Conservation (phyloP, 2,888 invertebrate species). For the Elysia crispata region DNA sequence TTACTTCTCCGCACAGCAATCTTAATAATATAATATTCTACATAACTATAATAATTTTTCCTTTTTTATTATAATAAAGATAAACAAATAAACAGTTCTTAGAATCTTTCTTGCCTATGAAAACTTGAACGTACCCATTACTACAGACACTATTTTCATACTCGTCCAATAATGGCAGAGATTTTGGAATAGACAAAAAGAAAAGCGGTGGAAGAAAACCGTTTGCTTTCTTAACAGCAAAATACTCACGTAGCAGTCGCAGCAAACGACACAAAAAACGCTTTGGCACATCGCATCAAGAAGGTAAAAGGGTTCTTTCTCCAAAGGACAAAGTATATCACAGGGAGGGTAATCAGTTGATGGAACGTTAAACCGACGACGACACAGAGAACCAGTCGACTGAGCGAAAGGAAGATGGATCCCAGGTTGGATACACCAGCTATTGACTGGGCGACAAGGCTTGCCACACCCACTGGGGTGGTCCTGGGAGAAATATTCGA, state of each 20-base stretch:
- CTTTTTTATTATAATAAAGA: too few species aligned
- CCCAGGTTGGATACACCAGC: conserved; percentile 59
- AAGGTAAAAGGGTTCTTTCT: conserved; percentile 64
- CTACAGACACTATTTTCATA: too few species aligned
- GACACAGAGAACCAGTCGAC: conserved; percentile 65
- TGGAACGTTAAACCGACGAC: conserved; percentile 62
- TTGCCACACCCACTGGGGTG: conserved; percentile 67
- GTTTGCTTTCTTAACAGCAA: background rate
- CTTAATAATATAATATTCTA: too few species aligned
- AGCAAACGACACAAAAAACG: conserved; percentile 68
- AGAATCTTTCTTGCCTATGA: too few species aligned
- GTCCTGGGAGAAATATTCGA: conserved; percentile 56
- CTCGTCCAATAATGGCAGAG: too few species aligned
- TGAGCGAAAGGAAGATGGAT: conserved; percentile 61
- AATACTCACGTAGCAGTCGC: conserved; percentile 68
- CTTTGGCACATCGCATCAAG: conserved; percentile 55
- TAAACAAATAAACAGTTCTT: too few species aligned
- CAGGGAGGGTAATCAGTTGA: conserved; percentile 62
- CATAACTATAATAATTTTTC: too few species aligned
- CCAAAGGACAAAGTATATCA: conserved; percentile 59
- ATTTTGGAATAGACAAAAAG: too few species aligned
- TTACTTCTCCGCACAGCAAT: too few species aligned
- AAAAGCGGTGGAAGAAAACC: too few species aligned
- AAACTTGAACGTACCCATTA: too few species aligned
- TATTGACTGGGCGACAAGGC: conserved; percentile 68